Conservation (phyloP, 2,113 vertebrate genomes). For the Anhinga rufa region DNA sequence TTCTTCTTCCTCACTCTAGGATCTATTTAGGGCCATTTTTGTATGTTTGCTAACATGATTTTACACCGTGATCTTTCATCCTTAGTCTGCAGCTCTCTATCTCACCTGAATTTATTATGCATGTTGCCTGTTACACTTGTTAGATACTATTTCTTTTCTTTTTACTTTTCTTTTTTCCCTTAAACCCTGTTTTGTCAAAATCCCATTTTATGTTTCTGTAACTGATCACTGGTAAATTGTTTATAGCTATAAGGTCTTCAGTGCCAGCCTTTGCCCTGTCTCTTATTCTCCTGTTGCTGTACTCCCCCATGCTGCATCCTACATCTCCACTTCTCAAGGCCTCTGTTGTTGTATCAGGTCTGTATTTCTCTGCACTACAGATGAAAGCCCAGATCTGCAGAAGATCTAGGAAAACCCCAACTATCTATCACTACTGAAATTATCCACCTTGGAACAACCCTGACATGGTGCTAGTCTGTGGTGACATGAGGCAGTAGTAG, state of each 20-base stretch:
- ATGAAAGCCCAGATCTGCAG: neutral
- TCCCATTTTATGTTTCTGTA: neutral
- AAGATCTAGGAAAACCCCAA: neutral
- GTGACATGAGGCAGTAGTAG: neutral
- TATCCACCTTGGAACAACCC: neutral
- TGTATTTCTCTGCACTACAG: neutral
- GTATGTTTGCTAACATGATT: neutral
- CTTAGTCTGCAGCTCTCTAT: neutral
- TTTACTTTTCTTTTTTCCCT: neutral
- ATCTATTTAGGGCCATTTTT: neutral
- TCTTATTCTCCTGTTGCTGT: neutral
- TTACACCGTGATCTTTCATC: neutral
- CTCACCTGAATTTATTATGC: neutral
- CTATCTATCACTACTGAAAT: neutral
- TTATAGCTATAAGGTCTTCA: neutral
- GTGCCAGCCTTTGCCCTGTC: neutral
- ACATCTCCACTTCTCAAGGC: neutral
- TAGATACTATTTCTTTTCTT: neutral
- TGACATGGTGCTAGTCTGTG: too few species aligned
- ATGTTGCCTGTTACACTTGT: neutral
- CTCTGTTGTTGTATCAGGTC: neutral
- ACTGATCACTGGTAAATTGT: rapidly evolving
- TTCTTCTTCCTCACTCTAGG: neutral
- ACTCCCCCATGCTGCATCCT: rapidly evolving
- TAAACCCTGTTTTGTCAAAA: neutral